Conservation (phyloP, 30 jellyfish, hydroid and myxozoan species). For the Aurelia aurita region DNA sequence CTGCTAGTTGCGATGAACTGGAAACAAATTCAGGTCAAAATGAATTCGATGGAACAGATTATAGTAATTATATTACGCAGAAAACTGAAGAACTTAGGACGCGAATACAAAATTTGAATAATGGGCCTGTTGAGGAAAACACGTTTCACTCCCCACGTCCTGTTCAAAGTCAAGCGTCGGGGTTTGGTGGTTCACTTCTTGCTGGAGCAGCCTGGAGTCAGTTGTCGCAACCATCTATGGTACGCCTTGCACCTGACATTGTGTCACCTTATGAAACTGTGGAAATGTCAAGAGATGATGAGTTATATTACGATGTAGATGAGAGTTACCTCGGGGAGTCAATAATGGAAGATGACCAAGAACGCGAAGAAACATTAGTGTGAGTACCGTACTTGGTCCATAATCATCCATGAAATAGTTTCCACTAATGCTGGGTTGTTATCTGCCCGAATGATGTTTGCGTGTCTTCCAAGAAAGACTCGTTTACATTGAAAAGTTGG, state of each 20-base stretch:
- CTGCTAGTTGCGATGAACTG: slow-evolving; percentile 43
- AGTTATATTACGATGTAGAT: neutral
- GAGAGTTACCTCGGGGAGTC: neutral
- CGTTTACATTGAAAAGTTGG: neutral
- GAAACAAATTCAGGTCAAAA: neutral
- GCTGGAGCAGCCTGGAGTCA: slow-evolving; percentile 73
- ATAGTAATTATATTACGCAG: neutral
- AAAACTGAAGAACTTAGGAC: slow-evolving; percentile 3
- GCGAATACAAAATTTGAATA: neutral
- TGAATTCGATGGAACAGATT: neutral
- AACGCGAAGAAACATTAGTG: neutral
- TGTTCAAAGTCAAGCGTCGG: slow-evolving; percentile 11
- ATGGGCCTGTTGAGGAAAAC: slow-evolving; percentile 33
- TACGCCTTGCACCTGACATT: neutral
- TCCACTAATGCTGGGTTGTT: too few species aligned
- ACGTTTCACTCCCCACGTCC: neutral
- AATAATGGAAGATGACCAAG: slow-evolving; percentile 5
- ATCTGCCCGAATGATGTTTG: too few species aligned
- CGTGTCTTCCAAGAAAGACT: slow-evolving; percentile 16
- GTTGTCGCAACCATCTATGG: slow-evolving; percentile 63
- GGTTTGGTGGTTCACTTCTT: slow-evolving; percentile 34
- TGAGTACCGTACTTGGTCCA: too few species aligned
- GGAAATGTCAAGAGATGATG: neutral
- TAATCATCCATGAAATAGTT: neutral
- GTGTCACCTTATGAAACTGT: slow-evolving; percentile 7